phyloP scores from a whole-genome alignment of 1,140 invertebrate genomes.

The Drosophila santomea region DNA sequence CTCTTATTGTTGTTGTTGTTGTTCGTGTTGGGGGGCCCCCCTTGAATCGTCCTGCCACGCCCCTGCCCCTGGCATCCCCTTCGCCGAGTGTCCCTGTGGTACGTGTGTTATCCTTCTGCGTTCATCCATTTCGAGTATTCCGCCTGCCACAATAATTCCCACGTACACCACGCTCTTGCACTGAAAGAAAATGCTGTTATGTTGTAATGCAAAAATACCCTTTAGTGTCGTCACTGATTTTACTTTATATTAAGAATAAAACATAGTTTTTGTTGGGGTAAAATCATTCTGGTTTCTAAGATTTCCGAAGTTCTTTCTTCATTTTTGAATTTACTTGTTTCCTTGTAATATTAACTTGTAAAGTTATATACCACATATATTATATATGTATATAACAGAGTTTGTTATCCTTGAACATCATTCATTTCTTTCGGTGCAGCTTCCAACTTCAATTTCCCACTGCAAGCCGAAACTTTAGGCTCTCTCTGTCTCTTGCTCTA shows the following conservation, averaged over 20 bases:
- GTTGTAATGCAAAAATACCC: too few species aligned
- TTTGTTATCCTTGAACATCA: too few species aligned
- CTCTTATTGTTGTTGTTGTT: too few species aligned
- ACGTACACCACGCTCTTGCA: constrained; percentile 50
- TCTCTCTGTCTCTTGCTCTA: constrained; percentile 22
- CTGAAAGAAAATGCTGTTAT: background rate
- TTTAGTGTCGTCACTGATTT: too few species aligned
- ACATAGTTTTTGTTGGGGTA: too few species aligned
- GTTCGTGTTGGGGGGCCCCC: background rate
- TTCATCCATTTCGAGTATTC: constrained; percentile 66
- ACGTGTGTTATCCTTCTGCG: constrained; percentile 73
- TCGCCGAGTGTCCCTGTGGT: constrained; percentile 38
- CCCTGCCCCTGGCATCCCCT: background rate
- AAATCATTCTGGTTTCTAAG: too few species aligned
- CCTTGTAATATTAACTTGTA: too few species aligned
- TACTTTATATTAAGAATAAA: too few species aligned
- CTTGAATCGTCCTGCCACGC: background rate
- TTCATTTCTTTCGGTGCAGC: constrained; percentile 9
- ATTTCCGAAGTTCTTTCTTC: too few species aligned
- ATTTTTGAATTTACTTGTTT: too few species aligned
- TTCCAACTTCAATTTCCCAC: constrained; percentile 31
- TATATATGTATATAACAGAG: too few species aligned
- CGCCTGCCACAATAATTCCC: constrained; percentile 75
- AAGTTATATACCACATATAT: too few species aligned
- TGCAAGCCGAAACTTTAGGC: constrained; percentile 32